A percentile compares a stretch with the other conserved stretches of the same genome.
Conservation (phyloP, 1,140 invertebrate genomes). For the Akabosia matsudoensis region DNA sequence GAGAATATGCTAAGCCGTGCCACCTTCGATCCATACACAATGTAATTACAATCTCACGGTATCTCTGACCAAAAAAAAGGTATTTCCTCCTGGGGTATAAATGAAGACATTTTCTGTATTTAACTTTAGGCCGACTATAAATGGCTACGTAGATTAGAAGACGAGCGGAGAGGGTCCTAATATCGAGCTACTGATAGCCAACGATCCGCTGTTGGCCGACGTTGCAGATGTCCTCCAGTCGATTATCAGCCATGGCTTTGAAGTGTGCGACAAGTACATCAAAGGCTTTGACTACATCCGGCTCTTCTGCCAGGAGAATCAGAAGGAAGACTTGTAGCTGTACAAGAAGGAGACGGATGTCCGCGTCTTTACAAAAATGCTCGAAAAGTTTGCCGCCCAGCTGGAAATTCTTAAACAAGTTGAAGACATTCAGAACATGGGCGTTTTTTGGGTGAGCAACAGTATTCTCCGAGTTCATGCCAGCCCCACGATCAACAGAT, state of each 20-base stretch:
- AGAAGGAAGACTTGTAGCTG: constrained; percentile 57
- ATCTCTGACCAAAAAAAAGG: constrained; percentile 35
- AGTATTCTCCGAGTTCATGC: constrained; percentile 67
- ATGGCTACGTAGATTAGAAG: constrained; percentile 67
- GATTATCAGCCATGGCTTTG: constrained; percentile 60
- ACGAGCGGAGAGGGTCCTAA: constrained; percentile 64
- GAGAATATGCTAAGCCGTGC: constrained; percentile 61
- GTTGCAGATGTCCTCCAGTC: constrained; percentile 57
- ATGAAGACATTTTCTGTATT: constrained; percentile 14
- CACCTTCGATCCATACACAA: constrained; percentile 55
- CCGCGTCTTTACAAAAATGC: constrained; percentile 46
- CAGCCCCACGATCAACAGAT: constrained; percentile 63
- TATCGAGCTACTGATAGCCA: constrained; percentile 61
- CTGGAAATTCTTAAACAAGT: constrained; percentile 61
- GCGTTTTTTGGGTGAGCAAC: constrained; percentile 67
- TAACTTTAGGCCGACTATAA: constrained; percentile 65
- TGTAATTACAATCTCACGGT: constrained; percentile 53
- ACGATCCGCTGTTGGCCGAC: constrained; percentile 60
- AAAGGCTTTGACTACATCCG: constrained; percentile 64
- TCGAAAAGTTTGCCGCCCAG: constrained; percentile 61
- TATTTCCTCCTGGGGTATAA: constrained; percentile 43
- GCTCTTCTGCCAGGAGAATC: constrained; percentile 67
- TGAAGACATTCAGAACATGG: constrained; percentile 59
- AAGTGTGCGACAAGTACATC: constrained; percentile 61
- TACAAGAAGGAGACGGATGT: constrained; percentile 27